A percentile compares a stretch with the other conserved stretches of the same genome.
phyloP scores from a whole-genome alignment of 2,113 vertebrate species.

The Ctenodactylus gundi region DNA sequence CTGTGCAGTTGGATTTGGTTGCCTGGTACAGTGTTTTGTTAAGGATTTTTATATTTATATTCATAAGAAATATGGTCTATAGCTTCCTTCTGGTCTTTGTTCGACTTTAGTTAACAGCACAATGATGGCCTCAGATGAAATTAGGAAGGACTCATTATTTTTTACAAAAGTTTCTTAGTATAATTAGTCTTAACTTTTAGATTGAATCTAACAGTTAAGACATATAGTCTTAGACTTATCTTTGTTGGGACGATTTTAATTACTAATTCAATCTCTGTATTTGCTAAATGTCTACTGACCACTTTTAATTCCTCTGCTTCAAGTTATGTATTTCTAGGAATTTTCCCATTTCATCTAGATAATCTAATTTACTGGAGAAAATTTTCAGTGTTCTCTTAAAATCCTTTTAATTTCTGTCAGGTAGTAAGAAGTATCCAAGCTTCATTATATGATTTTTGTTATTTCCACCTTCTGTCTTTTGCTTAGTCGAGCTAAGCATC shows the following conservation, averaged over 20 bases:
- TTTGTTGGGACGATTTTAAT: not conserved
- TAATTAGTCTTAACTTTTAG: not conserved
- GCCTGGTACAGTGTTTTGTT: not conserved
- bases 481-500: not conserved
- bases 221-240: not conserved
- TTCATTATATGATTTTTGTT: not conserved
- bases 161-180: not conserved
- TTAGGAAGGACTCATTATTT: not conserved
- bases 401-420: not conserved
- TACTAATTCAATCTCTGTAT: not conserved
- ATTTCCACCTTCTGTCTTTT: not conserved
- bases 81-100: not conserved
- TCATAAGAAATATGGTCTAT: not conserved
- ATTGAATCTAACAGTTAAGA: not conserved
- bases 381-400: not conserved
- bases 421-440: not conserved
- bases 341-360: not conserved
- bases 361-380: not conserved
- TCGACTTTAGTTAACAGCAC: not conserved
- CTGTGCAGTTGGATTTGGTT: not conserved
- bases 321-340: not conserved
- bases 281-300: not conserved
- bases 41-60: not conserved
- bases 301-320: conserved; percentile 11
- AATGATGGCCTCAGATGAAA: not conserved